These are phyloP conservation scores for Triplophysa dalaica DNA, from an alignment of 2,113 vertebrate species.

Conservation along the genomic window DNA sequence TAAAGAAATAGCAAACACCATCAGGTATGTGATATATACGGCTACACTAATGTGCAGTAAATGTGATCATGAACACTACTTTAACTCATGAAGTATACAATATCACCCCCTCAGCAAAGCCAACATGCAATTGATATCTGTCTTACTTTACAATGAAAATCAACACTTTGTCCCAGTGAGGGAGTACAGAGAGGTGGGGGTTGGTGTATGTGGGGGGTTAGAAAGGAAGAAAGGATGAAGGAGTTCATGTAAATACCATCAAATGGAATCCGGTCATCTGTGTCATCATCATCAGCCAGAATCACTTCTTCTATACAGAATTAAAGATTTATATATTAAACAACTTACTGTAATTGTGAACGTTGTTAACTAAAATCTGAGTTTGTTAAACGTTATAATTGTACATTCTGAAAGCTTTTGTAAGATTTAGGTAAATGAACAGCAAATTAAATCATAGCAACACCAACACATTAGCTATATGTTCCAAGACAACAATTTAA, in stretches of 20 bases:
- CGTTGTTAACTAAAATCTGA: too few relatives aligned
- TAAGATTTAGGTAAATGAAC: not conserved
- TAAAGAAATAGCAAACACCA: not conserved
- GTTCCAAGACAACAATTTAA: not conserved
- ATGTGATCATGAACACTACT: not conserved
- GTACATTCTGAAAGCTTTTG: too few relatives aligned
- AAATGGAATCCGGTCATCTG: constrained; percentile 81
- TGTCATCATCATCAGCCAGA: constrained; percentile 87
- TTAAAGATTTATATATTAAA: constrained; percentile 20
- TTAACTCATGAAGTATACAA: constrained; percentile 25
- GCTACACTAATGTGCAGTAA: constrained; percentile 6
- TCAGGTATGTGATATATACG: not conserved
- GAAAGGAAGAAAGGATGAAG: not conserved
- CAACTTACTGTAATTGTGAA: not conserved
- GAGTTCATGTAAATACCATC: constrained; percentile 77
- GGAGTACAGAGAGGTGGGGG: not conserved
- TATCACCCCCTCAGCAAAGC: constrained; percentile 47
- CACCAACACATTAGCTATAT: not conserved
- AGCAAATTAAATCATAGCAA: not conserved
- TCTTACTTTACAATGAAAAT: constrained; percentile 22
- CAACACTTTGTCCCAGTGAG: constrained; percentile 24
- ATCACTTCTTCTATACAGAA: constrained; percentile 86
- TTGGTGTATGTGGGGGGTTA: not conserved
- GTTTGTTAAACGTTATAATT: too few relatives aligned
- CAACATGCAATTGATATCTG: constrained; percentile 29